A percentile compares a stretch with the other conserved stretches of the same genome.
Evolutionary conservation across 1,140 invertebrate species (phyloP).

Genomic region (Calephelis virginiensis): DNA sequence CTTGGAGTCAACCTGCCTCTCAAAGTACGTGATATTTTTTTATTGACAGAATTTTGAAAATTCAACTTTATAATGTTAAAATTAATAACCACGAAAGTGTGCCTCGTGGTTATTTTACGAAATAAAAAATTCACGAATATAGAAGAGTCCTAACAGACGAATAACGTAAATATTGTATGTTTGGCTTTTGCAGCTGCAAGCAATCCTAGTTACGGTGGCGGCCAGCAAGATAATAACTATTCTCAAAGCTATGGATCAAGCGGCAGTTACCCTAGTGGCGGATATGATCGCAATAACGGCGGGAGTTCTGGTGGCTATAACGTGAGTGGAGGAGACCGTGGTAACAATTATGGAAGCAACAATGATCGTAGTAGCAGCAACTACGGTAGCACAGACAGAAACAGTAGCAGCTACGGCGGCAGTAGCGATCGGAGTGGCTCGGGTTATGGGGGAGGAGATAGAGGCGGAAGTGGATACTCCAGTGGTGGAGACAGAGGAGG

Average conservation of each 20-base stretch:
- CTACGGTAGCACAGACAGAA: conserved; percentile 54
- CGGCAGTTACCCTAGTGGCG: conserved; percentile 40
- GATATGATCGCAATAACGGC: conserved; percentile 56
- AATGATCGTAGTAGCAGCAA: conserved; percentile 46
- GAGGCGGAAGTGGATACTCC: conserved; percentile 54
- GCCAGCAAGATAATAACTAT: conserved; percentile 50
- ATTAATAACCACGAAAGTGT: not conserved
- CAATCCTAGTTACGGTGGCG: conserved; percentile 41
- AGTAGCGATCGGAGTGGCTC: conserved; percentile 50
- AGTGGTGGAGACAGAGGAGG: conserved; percentile 61
- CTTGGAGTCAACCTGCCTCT: conserved; percentile 59
- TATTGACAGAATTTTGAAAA: not conserved
- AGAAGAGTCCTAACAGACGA: not conserved
- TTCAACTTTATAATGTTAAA: not conserved
- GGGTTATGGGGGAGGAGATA: conserved; percentile 66
- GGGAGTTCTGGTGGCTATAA: conserved; percentile 59
- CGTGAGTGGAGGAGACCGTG: conserved; percentile 44
- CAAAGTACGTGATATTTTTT: conserved; percentile 38
- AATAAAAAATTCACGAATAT: too few relatives aligned
- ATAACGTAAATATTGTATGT: not conserved
- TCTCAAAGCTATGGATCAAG: conserved; percentile 53
- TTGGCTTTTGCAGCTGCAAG: conserved; percentile 36
- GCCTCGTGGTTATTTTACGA: not conserved
- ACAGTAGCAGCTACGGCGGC: conserved; percentile 45
- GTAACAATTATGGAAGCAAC: conserved; percentile 43